Evolutionary conservation across 2,888 invertebrate genomes (phyloP).

Genomic region (Caenorhabditis auriculariae): DNA sequence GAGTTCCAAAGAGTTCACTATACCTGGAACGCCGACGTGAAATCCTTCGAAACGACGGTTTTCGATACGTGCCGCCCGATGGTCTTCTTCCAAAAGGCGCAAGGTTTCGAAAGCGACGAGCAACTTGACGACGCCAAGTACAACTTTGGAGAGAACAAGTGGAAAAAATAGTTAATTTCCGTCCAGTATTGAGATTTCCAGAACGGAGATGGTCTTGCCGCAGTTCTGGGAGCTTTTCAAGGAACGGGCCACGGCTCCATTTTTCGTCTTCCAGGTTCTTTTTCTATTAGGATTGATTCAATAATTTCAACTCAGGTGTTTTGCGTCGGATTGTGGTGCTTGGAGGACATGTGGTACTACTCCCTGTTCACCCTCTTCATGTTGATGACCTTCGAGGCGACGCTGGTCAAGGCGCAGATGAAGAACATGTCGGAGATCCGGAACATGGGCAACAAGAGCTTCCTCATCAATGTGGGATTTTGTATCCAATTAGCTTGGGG

Average conservation of each 20-base stretch:
- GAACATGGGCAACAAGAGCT: constrained; percentile 98
- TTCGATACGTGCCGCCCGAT: constrained; percentile 85
- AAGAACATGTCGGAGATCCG: constrained; percentile 97
- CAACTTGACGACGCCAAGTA: constrained; percentile 77
- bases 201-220: constrained; percentile 82
- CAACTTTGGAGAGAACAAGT: constrained; percentile 88
- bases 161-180: constrained; percentile 56
- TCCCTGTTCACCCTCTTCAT: constrained; percentile 61
- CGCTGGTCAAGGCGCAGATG: constrained; percentile 94
- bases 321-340: constrained; percentile 96
- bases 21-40: constrained; percentile 78
- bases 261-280: constrained; percentile 90
- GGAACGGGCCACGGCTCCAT: constrained; percentile 96
- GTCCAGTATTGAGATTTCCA: constrained; percentile 59
- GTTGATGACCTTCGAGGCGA: constrained; percentile 80
- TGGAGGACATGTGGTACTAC: constrained; percentile 76
- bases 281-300: background rate
- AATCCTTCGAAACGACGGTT: constrained; percentile 78
- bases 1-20: constrained; percentile 95
- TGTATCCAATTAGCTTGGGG: no score
- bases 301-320: constrained; percentile 73
- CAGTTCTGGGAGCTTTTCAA: constrained; percentile 94
- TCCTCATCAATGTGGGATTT: constrained; percentile 74
- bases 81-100: constrained; percentile 71
- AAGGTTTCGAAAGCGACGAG: constrained; percentile 83